A percentile compares a stretch with the other conserved stretches of the same genome.
Conservation (phyloP, 2,888 invertebrate species). For the Hydropsyche betteni region DNA sequence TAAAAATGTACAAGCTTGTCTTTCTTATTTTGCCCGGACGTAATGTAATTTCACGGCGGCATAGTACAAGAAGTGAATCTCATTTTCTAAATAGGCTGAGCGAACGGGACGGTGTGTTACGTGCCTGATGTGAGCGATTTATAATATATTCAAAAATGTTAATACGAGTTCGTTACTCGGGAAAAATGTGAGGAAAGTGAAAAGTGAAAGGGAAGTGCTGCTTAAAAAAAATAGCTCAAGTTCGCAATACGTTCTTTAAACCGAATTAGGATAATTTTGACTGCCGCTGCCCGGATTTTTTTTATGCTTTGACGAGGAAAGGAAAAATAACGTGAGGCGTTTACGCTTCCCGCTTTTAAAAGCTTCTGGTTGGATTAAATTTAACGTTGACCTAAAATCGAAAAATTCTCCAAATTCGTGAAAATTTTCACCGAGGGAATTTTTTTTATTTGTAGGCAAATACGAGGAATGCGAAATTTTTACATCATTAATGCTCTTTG, state of each 20-base stretch:
- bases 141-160: constrained; percentile 17
- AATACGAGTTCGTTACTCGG: constrained; percentile 3
- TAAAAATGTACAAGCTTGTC: too few species aligned
- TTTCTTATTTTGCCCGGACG: too few species aligned
- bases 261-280: constrained; percentile 29
- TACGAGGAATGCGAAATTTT: too few species aligned
- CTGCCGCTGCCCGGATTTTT: constrained; percentile 16
- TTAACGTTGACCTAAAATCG: constrained; percentile 17
- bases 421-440: too few species aligned
- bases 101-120: neutral
- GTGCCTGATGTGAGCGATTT: neutral
- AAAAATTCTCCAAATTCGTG: constrained; percentile 11
- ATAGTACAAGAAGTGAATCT: constrained; percentile 5
- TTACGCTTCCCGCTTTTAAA: constrained; percentile 11
- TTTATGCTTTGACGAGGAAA: neutral
- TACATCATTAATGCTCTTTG: too few species aligned
- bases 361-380: constrained; percentile 17
- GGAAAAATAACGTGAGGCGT: constrained; percentile 11
- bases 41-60: too few species aligned
- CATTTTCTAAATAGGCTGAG: constrained; percentile 4
- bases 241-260: constrained; percentile 5
- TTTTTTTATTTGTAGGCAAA: too few species aligned
- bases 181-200: neutral
- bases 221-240: neutral
- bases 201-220: neutral